Conservation (phyloP, 1,140 invertebrate genomes). For the Zaprionus camerounensis region DNA sequence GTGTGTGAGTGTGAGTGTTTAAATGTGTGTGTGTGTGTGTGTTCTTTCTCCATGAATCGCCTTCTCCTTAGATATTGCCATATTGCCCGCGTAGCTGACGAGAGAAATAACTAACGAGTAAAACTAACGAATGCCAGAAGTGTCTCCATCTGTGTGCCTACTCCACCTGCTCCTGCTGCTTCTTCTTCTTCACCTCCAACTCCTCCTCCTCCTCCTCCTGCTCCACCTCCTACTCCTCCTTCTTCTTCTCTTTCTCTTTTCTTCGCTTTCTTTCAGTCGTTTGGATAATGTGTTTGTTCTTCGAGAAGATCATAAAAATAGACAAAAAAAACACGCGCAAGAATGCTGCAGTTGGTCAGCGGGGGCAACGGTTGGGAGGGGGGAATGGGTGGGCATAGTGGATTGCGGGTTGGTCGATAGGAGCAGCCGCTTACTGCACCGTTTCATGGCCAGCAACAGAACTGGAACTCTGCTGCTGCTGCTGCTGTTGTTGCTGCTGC, state of each 20-base stretch:
- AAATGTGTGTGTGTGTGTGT: neutral
- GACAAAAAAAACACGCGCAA: constrained; percentile 6
- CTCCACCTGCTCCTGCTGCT: neutral
- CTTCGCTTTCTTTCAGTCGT: constrained; percentile 36
- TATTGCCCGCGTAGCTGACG: constrained; percentile 64
- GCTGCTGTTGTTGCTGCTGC: constrained; percentile 55
- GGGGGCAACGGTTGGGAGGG: neutral
- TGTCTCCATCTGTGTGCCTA: constrained; percentile 14
- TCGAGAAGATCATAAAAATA: constrained; percentile 19
- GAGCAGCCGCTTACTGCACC: constrained; percentile 55
- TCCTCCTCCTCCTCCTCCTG: neutral
- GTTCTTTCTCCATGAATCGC: constrained; percentile 16
- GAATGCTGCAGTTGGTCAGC: constrained; percentile 15
- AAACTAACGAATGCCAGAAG: constrained; percentile 35
- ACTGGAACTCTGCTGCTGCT: constrained; percentile 39
- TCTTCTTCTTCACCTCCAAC: neutral
- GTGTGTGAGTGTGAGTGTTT: neutral
- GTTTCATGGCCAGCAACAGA: constrained; percentile 62
- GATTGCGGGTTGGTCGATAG: neutral
- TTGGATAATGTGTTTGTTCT: constrained; percentile 19
- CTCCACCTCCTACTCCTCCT: neutral
- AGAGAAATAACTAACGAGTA: constrained; percentile 44
- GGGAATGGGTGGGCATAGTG: neutral
- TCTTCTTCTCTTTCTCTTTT: neutral
- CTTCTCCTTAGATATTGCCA: constrained; percentile 68